These are phyloP conservation scores for Ips typographus DNA, from an alignment of 1,140 invertebrate species.

Conservation along the genomic window DNA sequence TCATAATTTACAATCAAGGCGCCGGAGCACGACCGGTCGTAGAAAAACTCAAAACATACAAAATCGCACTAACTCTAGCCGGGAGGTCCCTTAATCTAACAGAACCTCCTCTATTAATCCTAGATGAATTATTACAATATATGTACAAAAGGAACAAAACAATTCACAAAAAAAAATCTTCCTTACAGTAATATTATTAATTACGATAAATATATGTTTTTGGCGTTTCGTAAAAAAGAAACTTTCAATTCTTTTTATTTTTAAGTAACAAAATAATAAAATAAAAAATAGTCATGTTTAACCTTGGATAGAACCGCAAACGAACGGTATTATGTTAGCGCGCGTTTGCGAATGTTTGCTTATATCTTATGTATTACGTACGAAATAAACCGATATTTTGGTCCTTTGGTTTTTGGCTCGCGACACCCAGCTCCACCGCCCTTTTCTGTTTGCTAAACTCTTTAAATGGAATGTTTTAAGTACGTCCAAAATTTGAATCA, in stretches of 20 bases:
- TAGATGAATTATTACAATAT: constrained; percentile 36
- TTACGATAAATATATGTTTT: constrained; percentile 51
- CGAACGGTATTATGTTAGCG: no score
- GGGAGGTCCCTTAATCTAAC: constrained; percentile 13
- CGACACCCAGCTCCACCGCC: constrained; percentile 21
- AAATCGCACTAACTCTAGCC: constrained; percentile 8
- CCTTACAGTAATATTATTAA: constrained; percentile 34
- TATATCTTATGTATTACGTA: constrained; percentile 13
- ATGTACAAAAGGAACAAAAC: constrained; percentile 53
- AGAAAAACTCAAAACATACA: constrained; percentile 2
- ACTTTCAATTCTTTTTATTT: constrained; percentile 42
- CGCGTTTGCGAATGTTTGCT: constrained; percentile 7
- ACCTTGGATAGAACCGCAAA: constrained; percentile 17
- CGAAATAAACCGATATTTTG: constrained; percentile 30
- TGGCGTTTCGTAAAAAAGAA: constrained; percentile 50
- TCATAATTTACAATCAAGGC: not conserved
- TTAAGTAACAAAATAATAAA: constrained; percentile 51
- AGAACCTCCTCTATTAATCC: constrained; percentile 27
- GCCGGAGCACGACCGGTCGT: not conserved
- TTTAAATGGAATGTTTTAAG: constrained; percentile 22
- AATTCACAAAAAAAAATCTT: constrained; percentile 42
- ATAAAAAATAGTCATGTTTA: constrained; percentile 49
- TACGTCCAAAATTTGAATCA: not conserved
- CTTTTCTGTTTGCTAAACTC: not conserved
- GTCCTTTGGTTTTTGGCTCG: constrained; percentile 37